These are phyloP conservation scores for Etheostoma cragini DNA, from an alignment of 2,113 vertebrate species.

Conservation along the genomic window DNA sequence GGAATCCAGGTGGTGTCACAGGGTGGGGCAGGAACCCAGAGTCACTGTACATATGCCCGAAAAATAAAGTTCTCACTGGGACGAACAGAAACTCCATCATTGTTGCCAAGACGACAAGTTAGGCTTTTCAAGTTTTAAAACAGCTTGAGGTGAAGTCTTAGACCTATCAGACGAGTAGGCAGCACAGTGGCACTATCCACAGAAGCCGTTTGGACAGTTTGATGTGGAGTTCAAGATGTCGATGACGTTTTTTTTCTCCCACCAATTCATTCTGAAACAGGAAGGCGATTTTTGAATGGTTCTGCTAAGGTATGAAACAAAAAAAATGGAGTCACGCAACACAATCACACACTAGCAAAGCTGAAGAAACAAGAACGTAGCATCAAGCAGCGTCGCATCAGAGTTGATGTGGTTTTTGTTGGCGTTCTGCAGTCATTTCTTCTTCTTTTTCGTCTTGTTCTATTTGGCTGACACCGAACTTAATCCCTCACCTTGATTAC, in stretches of 20 bases:
- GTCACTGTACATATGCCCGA: constrained; percentile 1
- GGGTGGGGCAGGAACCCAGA: background rate
- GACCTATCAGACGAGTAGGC: constrained; percentile 3
- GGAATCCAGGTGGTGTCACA: constrained; percentile 32
- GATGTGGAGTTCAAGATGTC: background rate
- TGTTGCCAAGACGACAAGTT: background rate
- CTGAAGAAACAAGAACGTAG: constrained; percentile 58
- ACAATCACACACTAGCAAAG: constrained; percentile 68
- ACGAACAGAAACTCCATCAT: background rate
- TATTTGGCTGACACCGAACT: constrained; percentile 39
- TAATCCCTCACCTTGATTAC: constrained; percentile 24
- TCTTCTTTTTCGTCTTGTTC: background rate
- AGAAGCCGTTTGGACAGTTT: constrained; percentile 14
- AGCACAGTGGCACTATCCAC: constrained; percentile 22
- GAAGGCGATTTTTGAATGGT: constrained; percentile 18
- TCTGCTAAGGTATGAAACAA: constrained; percentile 50
- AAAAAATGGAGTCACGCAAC: constrained; percentile 61
- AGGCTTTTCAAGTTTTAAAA: constrained; percentile 29
- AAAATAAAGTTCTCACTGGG: background rate
- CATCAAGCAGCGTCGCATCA: constrained; percentile 48
- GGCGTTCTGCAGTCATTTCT: constrained; percentile 32
- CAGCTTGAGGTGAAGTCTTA: background rate
- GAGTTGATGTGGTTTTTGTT: constrained; percentile 30
- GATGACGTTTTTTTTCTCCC: background rate
- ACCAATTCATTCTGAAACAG: constrained; percentile 12